These are phyloP conservation scores for Amphipoea oculea DNA, from an alignment of 2,888 invertebrate genomes.

Conservation along the genomic window DNA sequence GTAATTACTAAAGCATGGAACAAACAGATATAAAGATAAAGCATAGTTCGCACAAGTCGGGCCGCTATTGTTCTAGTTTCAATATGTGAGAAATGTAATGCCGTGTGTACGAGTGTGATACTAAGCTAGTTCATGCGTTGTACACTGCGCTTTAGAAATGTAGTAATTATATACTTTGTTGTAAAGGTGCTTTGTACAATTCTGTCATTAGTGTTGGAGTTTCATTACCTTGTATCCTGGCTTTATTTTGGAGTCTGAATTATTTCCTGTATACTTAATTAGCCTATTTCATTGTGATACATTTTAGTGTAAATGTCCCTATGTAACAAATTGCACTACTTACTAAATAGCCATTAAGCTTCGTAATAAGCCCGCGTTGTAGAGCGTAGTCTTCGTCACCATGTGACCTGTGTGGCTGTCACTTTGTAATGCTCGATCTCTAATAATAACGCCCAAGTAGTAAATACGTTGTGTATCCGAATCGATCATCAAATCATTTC, in stretches of 20 bases:
- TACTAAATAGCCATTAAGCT: background rate
- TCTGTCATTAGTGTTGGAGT: background rate
- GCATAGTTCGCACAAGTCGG: background rate
- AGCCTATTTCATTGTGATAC: background rate
- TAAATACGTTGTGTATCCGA: too few relatives aligned
- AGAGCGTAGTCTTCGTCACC: too few relatives aligned
- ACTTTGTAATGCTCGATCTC: background rate
- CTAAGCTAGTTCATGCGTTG: conserved; percentile 1
- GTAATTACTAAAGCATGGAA: background rate
- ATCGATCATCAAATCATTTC: too few relatives aligned
- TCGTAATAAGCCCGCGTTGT: background rate
- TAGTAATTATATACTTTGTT: background rate
- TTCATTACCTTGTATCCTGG: background rate
- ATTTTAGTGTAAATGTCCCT: background rate
- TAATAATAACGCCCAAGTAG: background rate
- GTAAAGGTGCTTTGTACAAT: background rate
- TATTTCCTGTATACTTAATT: background rate
- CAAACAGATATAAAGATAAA: conserved; percentile 16
- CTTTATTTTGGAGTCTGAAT: background rate
- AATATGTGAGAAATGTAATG: conserved; percentile 29
- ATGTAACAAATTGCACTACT: background rate
- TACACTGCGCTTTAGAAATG: conserved; percentile 4
- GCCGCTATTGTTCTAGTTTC: conserved; percentile 17
- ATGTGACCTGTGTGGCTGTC: too few relatives aligned
- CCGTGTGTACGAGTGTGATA: background rate